Evolutionary conservation across 2,113 vertebrate genomes (phyloP).

Genomic region (Elephas maximus): DNA sequence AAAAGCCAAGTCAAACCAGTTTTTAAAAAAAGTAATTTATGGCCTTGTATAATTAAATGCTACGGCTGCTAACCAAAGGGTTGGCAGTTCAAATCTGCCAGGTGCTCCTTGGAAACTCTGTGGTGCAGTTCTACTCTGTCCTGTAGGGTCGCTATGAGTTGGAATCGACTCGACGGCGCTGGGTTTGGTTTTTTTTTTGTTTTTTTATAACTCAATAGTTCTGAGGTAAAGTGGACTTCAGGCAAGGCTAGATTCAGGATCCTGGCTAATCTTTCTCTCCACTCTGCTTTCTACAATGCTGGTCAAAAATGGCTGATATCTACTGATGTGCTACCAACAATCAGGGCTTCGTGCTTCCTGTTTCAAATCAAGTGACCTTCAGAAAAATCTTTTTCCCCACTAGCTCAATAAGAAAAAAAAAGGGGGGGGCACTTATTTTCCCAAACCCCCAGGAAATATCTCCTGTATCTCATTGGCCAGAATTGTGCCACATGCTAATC

Average conservation of each 20-base stretch:
- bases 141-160: no score
- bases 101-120: no score
- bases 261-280: conserved; percentile 4
- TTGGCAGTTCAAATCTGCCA: no score
- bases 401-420: not conserved
- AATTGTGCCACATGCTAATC: not conserved
- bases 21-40: conserved; percentile 34
- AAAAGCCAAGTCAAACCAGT: conserved; percentile 25
- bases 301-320: not conserved
- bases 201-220: conserved; percentile 10
- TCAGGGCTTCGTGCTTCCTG: not conserved
- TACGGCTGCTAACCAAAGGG: no score
- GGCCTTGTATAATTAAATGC: not conserved
- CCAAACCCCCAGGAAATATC: not conserved
- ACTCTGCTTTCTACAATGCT: not conserved
- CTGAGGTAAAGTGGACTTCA: not conserved
- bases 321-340: not conserved
- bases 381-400: not conserved
- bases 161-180: no score
- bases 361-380: not conserved
- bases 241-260: not conserved
- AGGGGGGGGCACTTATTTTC: not conserved
- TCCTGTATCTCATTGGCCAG: not conserved
- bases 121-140: no score
- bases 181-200: no score